Conservation (phyloP, 2,797 vertebrate genomes). For the Clamator glandarius region DNA sequence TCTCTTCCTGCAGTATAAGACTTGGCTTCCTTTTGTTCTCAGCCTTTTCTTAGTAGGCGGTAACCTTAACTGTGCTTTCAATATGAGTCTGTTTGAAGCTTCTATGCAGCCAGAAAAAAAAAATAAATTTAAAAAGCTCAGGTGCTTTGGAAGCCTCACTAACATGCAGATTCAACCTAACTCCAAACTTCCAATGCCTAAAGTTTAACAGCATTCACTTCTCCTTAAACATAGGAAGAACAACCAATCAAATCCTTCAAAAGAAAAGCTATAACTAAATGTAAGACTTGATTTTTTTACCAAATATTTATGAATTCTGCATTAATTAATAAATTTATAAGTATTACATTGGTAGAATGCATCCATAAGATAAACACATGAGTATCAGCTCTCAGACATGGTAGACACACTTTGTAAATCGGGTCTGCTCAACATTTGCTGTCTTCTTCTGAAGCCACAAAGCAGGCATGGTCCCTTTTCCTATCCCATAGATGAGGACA, state of each 20-base stretch:
- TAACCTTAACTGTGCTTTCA: neutral
- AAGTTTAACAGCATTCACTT: neutral
- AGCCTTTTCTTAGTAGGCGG: neutral
- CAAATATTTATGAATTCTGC: neutral
- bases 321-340: neutral
- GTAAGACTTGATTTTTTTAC: neutral
- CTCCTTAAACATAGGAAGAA: neutral
- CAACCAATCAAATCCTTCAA: neutral
- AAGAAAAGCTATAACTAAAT: neutral
- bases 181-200: neutral
- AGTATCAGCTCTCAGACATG: neutral
- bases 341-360: neutral
- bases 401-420: neutral
- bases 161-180: neutral
- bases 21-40: neutral
- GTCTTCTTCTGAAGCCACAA: neutral
- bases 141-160: neutral
- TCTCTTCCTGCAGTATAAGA: neutral
- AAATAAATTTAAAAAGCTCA: neutral
- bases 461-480: neutral
- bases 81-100: neutral
- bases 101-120: neutral
- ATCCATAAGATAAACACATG: neutral
- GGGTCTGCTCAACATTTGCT: neutral
- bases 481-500: neutral